Conservation (phyloP, 2,113 vertebrate species). For the Eptesicus fuscus region DNA sequence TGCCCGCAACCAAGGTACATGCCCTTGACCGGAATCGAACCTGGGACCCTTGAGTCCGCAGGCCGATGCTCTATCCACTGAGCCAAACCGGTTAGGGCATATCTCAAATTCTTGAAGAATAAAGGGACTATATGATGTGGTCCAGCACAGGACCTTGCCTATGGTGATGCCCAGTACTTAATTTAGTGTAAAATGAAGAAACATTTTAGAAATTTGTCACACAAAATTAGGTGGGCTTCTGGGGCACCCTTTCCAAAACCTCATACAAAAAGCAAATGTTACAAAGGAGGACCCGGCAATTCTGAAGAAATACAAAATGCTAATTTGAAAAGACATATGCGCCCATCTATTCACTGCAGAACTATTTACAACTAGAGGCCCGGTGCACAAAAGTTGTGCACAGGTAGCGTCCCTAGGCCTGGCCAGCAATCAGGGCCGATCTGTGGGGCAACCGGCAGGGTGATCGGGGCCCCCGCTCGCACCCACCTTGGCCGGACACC, state of each 20-base stretch:
- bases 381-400: too few relatives aligned
- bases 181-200: neutral
- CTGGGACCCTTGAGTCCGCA: too few relatives aligned
- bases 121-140: neutral
- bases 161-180: neutral
- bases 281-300: neutral
- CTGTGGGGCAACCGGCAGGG: too few relatives aligned
- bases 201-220: slow-evolving; percentile 6
- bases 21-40: too few relatives aligned
- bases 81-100: too few relatives aligned
- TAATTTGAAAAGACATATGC: neutral
- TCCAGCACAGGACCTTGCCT: neutral
- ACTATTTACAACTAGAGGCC: neutral
- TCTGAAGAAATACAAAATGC: neutral
- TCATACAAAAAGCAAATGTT: neutral
- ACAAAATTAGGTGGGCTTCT: neutral
- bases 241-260: neutral
- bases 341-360: neutral
- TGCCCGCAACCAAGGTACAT: too few relatives aligned
- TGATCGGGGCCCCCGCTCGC: too few relatives aligned
- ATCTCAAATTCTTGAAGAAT: neutral
- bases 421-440: too few relatives aligned
- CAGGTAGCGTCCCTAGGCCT: too few relatives aligned
- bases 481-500: too few relatives aligned
- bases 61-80: too few relatives aligned